Conservation (phyloP, 2,888 invertebrate species). For the Hydriomena furcata region DNA sequence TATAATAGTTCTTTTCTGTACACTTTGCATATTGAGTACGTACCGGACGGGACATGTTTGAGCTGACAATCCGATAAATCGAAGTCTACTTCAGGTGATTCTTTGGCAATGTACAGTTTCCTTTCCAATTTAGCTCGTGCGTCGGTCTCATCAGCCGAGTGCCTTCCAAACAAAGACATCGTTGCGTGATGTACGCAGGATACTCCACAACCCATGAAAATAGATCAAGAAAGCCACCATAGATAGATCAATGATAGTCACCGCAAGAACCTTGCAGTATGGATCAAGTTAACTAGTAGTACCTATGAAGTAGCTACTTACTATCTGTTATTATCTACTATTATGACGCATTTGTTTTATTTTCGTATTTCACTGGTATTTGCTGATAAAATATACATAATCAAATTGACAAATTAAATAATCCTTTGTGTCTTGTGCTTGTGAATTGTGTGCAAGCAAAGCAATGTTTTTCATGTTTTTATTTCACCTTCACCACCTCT, state of each 20-base stretch:
- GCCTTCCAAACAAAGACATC: constrained; percentile 74
- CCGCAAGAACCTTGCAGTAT: constrained; percentile 45
- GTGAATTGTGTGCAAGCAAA: too few relatives aligned
- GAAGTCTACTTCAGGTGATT: constrained; percentile 91
- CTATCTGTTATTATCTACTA: too few relatives aligned
- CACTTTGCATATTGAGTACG: constrained; percentile 91
- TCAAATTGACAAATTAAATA: too few relatives aligned
- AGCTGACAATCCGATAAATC: constrained; percentile 92
- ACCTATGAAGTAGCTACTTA: too few relatives aligned
- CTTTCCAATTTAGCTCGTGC: constrained; percentile 64
- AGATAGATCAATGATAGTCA: constrained; percentile 44
- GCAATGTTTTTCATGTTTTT: too few relatives aligned
- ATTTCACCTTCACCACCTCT: too few relatives aligned
- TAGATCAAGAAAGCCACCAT: constrained; percentile 28
- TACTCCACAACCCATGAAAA: constrained; percentile 77
- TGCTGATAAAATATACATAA: neutral
- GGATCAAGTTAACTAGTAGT: too few relatives aligned
- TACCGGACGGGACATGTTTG: constrained; percentile 88
- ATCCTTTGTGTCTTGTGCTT: too few relatives aligned
- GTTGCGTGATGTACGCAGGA: constrained; percentile 66
- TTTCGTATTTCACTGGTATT: neutral
- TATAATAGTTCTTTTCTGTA: constrained; percentile 89
- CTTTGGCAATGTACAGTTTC: constrained; percentile 81
- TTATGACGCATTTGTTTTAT: too few relatives aligned
- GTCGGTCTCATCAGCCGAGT: constrained; percentile 52